Evolutionary conservation across 2,113 vertebrate species (phyloP).

Genomic region (Chinchilla lanigera): DNA sequence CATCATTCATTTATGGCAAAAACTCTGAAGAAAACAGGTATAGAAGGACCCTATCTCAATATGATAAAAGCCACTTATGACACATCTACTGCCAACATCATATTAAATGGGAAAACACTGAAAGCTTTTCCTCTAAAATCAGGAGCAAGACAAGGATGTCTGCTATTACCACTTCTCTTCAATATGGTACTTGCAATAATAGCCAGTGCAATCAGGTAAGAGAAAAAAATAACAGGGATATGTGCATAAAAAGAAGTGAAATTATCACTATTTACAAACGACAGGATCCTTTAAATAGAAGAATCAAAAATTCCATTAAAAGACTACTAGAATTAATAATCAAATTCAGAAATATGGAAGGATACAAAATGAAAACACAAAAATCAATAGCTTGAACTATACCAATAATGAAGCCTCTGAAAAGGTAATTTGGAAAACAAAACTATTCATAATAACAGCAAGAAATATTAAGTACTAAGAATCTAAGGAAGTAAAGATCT

Average conservation of each 20-base stretch:
- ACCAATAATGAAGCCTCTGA: background rate
- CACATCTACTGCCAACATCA: background rate
- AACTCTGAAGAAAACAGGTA: background rate
- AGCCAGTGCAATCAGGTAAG: background rate
- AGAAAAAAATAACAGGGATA: background rate
- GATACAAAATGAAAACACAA: background rate
- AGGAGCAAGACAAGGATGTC: background rate
- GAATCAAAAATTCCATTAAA: background rate
- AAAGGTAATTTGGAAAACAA: background rate
- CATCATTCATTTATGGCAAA: background rate
- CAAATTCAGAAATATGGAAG: background rate
- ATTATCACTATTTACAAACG: background rate
- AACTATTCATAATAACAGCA: background rate
- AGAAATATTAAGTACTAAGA: background rate
- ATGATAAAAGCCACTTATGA: background rate
- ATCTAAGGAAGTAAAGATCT: background rate
- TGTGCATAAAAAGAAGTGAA: background rate
- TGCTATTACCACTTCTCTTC: background rate
- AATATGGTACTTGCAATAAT: background rate
- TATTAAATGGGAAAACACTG: background rate
- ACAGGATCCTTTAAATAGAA: background rate
- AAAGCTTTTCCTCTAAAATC: background rate
- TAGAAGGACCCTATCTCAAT: background rate
- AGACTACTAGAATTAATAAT: background rate
- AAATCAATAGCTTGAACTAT: background rate